Evolutionary conservation across 2,113 vertebrate genomes (phyloP), one percentile per base, ranked within the genome.

Genomic region (Rhinichthys klamathensis): DNA sequence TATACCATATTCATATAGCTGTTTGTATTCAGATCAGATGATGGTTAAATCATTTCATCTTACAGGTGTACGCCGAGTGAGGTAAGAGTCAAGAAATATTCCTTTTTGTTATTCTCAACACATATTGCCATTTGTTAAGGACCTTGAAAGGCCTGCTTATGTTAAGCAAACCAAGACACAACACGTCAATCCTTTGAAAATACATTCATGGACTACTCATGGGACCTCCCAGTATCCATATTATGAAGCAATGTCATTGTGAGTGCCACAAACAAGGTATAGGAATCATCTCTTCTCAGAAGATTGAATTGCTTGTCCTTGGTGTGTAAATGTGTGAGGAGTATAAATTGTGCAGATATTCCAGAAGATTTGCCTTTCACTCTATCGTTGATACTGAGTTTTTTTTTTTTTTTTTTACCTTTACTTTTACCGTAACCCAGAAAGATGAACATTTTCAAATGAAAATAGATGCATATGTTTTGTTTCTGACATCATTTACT

Each of bases 301-400:
- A 49, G 61, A 80, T 54, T 81, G 44, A 81, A 81, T 81, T 81
- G 44, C 44, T 81, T 69, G 79, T 51, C 79, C 79, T 81, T 49
- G 58, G 63, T 49, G 61, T 81, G 61, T 30, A 67, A 80, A 69
- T 67, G 16, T 49, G 61, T 12, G 38, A 80, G n/a, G 76, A n/a
- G 76, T 44, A 63, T 44, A 80, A 11, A 63, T 63, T 44, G 13
- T 63, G 23, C n/a, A 41, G 10, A 25, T 80, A 44, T 80, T 41
- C 11, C 35, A 65, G 35, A 80, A 49, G 25, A 63, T 80, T 46
- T 80, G 21, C 60, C 13, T 63, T 46, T 80, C n/a, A 27, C 21
- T 44, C 65, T 35, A 41, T 3, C 13, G 21, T 8, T 65, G 12
- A 44, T 15, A 63, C 11, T 4, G 72, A 7, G 13, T 16, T 2